phyloP scores from a whole-genome alignment of 2,113 vertebrate genomes.

The Scartelaos histophorus region DNA sequence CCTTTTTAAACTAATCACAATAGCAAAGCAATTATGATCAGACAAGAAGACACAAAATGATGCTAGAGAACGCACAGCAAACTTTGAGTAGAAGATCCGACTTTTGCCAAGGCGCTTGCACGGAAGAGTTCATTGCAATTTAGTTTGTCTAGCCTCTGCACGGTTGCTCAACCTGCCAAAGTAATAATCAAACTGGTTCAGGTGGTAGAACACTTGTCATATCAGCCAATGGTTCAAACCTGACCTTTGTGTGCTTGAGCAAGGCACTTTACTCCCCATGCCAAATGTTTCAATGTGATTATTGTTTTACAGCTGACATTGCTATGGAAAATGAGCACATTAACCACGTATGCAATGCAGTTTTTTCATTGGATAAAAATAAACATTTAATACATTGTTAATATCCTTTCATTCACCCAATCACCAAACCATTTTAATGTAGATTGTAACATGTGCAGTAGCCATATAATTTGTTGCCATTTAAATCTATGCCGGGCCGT shows the following conservation, averaged over 20 bases:
- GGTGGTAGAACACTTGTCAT: not conserved
- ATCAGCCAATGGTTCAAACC: not conserved
- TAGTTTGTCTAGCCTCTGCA: not conserved
- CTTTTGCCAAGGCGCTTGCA: not conserved
- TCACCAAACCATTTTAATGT: too few species aligned
- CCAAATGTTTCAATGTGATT: not conserved
- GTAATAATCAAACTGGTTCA: not conserved
- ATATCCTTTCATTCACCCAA: too few species aligned
- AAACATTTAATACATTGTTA: too few species aligned
- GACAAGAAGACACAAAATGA: not conserved
- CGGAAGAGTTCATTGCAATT: not conserved
- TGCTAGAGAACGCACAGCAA: not conserved
- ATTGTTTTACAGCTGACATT: too few species aligned
- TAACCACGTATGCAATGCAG: too few species aligned
- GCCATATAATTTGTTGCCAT: too few species aligned
- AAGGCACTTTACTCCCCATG: not conserved
- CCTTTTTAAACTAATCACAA: slow-evolving; percentile 10
- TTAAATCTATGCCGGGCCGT: too few species aligned
- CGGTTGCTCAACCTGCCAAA: not conserved
- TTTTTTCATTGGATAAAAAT: too few species aligned
- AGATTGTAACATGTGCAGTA: too few species aligned
- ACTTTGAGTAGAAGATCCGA: not conserved
- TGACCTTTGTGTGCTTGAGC: not conserved
- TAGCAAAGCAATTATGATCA: slow-evolving; percentile 3
- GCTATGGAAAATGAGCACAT: too few species aligned